Conservation (phyloP, 2,888 invertebrate genomes). For the Plebejus argus region DNA sequence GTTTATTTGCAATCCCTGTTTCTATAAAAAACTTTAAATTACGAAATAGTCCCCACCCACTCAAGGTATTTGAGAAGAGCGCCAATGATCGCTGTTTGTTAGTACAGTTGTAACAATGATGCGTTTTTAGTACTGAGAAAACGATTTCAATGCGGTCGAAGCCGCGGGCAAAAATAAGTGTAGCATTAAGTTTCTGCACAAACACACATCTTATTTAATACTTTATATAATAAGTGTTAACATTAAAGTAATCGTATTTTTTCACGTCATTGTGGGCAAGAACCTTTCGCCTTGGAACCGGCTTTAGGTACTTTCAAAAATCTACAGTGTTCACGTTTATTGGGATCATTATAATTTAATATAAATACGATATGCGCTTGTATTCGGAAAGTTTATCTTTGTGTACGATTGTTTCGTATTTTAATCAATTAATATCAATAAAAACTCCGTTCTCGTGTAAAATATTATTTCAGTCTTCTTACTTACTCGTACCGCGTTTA, state of each 20-base stretch:
- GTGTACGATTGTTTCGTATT: too few relatives aligned
- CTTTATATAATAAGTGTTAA: neutral
- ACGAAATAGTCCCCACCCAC: too few relatives aligned
- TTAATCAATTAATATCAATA: too few relatives aligned
- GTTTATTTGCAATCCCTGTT: too few relatives aligned
- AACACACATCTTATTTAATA: neutral
- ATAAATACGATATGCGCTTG: neutral
- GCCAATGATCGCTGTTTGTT: too few relatives aligned
- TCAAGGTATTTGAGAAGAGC: too few relatives aligned
- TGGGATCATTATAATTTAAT: neutral
- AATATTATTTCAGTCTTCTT: too few relatives aligned
- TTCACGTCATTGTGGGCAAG: neutral
- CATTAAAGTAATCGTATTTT: neutral
- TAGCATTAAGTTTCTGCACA: neutral
- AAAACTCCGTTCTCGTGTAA: too few relatives aligned
- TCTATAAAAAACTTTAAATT: too few relatives aligned
- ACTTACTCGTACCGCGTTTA: too few relatives aligned
- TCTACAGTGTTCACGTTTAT: neutral
- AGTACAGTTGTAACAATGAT: too few relatives aligned
- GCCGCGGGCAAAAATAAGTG: neutral
- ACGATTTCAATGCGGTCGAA: neutral
- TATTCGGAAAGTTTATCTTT: too few relatives aligned
- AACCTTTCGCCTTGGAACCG: conserved; percentile 3
- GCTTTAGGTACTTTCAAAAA: neutral
- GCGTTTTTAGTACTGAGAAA: neutral